phyloP scores from a whole-genome alignment of 2,888 invertebrate genomes.

The Melieria crassipennis region DNA sequence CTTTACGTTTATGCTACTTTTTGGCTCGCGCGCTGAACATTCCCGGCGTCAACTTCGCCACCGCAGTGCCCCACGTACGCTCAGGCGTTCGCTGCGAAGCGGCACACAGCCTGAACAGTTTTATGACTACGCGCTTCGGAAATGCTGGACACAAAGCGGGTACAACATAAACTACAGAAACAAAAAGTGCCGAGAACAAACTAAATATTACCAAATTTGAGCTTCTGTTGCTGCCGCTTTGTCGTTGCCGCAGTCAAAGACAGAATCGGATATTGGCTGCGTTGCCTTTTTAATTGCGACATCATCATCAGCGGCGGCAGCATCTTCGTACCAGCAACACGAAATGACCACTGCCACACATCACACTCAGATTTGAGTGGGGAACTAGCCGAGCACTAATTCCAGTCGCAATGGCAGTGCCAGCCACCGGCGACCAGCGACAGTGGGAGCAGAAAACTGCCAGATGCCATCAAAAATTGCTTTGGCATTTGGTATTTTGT shows the following conservation, averaged over 20 bases:
- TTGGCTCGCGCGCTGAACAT: not conserved
- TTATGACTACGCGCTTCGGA: constrained; percentile 9
- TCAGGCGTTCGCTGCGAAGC: constrained; percentile 2
- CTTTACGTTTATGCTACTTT: not conserved
- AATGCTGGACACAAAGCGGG: not conserved
- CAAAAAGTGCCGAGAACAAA: constrained; percentile 9
- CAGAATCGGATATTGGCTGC: not conserved
- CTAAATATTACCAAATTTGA: constrained; percentile 24
- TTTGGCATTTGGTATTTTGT: constrained; percentile 8
- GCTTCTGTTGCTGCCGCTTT: constrained; percentile 22
- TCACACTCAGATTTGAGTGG: no score
- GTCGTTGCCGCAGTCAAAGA: not conserved
- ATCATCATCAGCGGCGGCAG: not conserved
- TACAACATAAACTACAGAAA: constrained; percentile 9
- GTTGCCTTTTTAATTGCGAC: not conserved
- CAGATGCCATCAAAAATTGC: constrained; percentile 21
- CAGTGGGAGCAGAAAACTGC: not conserved
- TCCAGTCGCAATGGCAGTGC: no score
- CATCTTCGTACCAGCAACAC: not conserved
- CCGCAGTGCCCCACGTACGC: constrained; percentile 11
- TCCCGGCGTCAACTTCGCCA: not conserved
- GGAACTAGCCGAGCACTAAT: no score
- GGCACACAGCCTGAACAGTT: not conserved
- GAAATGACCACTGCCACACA: not conserved
- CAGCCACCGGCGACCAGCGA: not conserved